Evolutionary conservation across 2,113 vertebrate genomes (phyloP).

Genomic region (Salminus brasiliensis): DNA sequence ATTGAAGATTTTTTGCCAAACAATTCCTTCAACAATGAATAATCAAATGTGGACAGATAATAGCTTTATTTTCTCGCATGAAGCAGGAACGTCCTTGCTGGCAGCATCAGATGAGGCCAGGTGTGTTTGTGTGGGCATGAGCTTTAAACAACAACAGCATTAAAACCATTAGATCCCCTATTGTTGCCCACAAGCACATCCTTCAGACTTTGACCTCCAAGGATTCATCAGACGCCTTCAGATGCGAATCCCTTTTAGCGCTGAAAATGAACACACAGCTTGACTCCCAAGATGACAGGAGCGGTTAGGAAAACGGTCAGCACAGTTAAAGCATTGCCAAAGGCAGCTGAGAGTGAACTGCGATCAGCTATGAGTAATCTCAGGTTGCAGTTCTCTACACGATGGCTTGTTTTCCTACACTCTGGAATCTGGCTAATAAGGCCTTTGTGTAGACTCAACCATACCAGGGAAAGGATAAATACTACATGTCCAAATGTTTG

Average conservation of each 20-base stretch:
- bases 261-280: conserved; percentile 8
- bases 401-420: conserved; percentile 23
- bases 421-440: no score
- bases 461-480: no score
- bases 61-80: not conserved
- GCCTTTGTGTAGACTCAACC: no score
- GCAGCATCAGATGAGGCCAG: not conserved
- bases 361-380: conserved; percentile 27
- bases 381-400: not conserved
- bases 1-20: no score
- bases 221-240: not conserved
- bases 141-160: not conserved
- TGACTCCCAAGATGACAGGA: not conserved
- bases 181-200: not conserved
- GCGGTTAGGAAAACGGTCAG: conserved; percentile 13
- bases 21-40: no score
- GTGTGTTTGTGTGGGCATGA: not conserved
- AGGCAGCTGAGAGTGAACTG: not conserved
- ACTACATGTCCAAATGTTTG: no score
- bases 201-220: conserved; percentile 3
- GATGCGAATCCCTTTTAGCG: not conserved
- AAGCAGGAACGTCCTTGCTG: not conserved
- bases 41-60: no score
- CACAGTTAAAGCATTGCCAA: conserved; percentile 20
- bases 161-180: not conserved